Percentiles rank a stretch among this genome's conserved stretches.
phyloP scores from a whole-genome alignment of 37 sponge, comb jelly and placozoan species.

The Geodia barretti region DNA sequence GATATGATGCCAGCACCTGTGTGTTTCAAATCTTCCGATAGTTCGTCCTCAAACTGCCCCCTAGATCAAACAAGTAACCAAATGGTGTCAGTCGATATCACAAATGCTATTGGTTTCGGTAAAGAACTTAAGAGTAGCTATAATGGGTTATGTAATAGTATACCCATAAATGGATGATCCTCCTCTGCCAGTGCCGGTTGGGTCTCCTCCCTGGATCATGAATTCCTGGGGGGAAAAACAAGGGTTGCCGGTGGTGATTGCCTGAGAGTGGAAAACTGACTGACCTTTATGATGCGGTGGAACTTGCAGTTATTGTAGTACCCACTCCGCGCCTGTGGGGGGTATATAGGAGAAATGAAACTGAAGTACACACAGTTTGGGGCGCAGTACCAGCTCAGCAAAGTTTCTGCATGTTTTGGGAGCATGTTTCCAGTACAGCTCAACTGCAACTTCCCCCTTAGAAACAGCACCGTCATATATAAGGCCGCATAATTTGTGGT shows the following conservation, averaged over 20 bases:
- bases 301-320: conserved; percentile 92
- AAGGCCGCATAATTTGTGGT: no score
- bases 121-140: neutral
- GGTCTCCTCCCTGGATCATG: conserved; percentile 98
- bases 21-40: conserved; percentile 92
- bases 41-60: conserved; percentile 92
- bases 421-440: conserved; percentile 98
- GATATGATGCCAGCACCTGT: conserved; percentile 98
- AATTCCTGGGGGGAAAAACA: conserved; percentile 77
- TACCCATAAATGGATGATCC: conserved; percentile 97
- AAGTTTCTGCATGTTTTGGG: conserved; percentile 94
- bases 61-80: conserved; percentile 9
- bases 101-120: neutral
- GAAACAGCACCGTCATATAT: no score
- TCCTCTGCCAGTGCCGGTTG: conserved; percentile 98
- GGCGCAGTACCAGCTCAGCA: conserved; percentile 67
- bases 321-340: conserved; percentile 70
- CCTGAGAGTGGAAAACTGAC: neutral
- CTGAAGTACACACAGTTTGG: neutral
- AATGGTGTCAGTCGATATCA: neutral
- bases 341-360: neutral
- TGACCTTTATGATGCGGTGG: conserved; percentile 92
- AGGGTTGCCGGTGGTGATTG: neutral
- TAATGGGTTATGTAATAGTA: no score
- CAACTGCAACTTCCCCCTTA: conserved; percentile 85